These are phyloP conservation scores for Steinernema khuongi DNA, from an alignment of 1,140 invertebrate species.

Conservation along the genomic window DNA sequence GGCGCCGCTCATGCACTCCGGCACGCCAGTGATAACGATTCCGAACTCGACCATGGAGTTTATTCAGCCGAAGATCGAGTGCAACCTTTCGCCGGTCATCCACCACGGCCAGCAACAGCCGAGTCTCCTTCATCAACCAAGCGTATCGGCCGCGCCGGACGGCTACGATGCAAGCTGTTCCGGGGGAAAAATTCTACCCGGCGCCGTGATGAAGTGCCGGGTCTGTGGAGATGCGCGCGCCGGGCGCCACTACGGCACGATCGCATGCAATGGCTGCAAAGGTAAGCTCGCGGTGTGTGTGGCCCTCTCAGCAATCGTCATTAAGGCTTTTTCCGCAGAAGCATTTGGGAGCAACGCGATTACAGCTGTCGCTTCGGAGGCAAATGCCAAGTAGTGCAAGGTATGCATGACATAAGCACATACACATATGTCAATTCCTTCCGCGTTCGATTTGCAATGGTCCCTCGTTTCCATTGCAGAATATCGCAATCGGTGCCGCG, in stretches of 20 bases:
- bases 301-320: not conserved
- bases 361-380: conserved; percentile 35
- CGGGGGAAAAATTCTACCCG: not conserved
- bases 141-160: not conserved
- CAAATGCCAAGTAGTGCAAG: conserved; percentile 38
- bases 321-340: conserved; percentile 17
- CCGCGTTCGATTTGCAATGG: not conserved
- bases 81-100: not conserved
- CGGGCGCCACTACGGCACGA: conserved; percentile 63
- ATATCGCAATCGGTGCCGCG: conserved; percentile 88
- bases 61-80: conserved; percentile 11
- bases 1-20: not conserved
- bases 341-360: conserved; percentile 40
- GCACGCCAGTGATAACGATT: not conserved
- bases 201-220: conserved; percentile 52
- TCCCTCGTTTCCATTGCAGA: conserved; percentile 19
- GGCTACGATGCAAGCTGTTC: not conserved
- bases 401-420: not conserved
- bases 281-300: conserved; percentile 61
- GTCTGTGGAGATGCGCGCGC: conserved; percentile 62
- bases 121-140: not conserved
- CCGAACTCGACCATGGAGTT: not conserved
- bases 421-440: not conserved
- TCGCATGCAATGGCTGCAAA: conserved; percentile 73
- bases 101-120: not conserved